A percentile compares a stretch with the other conserved stretches of the same genome.
phyloP scores from a whole-genome alignment of 2,888 invertebrate genomes.

The Diarsia brunnea region DNA sequence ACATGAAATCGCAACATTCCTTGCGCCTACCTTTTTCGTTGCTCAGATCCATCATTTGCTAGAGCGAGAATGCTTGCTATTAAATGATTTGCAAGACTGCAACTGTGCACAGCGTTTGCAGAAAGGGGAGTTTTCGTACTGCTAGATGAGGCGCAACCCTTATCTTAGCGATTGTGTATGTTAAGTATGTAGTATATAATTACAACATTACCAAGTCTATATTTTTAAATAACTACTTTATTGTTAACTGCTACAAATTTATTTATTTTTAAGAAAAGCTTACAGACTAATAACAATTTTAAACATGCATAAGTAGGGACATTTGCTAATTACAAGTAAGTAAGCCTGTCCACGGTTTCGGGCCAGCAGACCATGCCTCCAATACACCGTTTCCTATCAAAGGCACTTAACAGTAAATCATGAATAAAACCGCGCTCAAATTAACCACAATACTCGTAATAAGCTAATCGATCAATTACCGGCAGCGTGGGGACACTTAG shows the following conservation, averaged over 20 bases:
- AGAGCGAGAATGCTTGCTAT: not conserved
- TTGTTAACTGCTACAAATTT: not conserved
- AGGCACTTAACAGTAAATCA: not conserved
- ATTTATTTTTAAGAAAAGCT: too few relatives aligned
- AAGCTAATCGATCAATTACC: constrained; percentile 66
- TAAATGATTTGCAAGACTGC: not conserved
- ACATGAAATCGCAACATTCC: not conserved
- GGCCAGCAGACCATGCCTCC: too few relatives aligned
- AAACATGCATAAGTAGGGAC: too few relatives aligned
- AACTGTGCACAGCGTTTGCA: not conserved
- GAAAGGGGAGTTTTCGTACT: not conserved
- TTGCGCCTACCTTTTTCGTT: not conserved
- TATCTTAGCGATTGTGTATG: not conserved
- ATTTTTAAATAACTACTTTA: not conserved
- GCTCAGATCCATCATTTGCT: not conserved
- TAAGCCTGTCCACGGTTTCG: not conserved
- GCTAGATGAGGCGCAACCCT: not conserved
- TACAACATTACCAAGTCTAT: not conserved
- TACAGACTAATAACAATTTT: too few relatives aligned
- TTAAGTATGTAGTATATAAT: not conserved
- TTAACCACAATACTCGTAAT: constrained; percentile 41
- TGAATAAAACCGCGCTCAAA: constrained; percentile 13
- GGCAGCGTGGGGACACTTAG: constrained; percentile 66
- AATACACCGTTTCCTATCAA: not conserved
- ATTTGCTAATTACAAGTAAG: too few relatives aligned